Base-by-base conservation (phyloP, 2,113 vertebrate genomes). In the Progne subis region DNA sequence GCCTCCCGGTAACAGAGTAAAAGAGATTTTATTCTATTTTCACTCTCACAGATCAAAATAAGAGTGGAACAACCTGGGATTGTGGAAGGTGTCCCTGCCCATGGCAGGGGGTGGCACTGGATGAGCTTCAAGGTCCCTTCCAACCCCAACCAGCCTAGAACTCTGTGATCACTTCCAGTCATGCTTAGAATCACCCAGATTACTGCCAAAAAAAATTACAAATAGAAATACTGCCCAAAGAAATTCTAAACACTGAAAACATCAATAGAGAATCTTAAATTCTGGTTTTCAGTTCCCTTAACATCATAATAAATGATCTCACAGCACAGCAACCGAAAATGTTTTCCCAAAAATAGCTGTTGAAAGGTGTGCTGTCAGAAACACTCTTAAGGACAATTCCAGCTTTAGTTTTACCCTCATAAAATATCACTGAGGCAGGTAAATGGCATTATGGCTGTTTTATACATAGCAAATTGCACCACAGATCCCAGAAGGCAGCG, bases 381-480 rank as follows among this genome's bases (percentile, higher is more conserved):
- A 56, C 11, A 18, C 20, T 74, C 31, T 2, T 39, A 34, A 75
- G 56, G 65, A 71, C 14, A 34, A 56, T 75, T 28, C 52, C 34
- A 78, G 29, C 32, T 69, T 84, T 29, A 12, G 55, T 56, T 93
- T 87, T 47, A 46, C 17, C 44, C 74, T 64, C 61, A 49, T 37
- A 44, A 64, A 82, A 85, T 44, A 31, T 71, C 87, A 52, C 43
- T 9, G 55, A 39, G 72, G 77, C 70, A 93, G 84, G 84, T 93
- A 85, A 95, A 60, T 64, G 61, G 18, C 56, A 52, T 91, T 70
- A 50, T 39, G 93, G 81, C 43, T 50, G 3, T 91, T 91, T 88
- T 21, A 50, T 65, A 46, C 63, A 37, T 0, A 41, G 46, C 1
- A 80, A 94, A 90, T 72, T 17, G 16, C 69, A 75, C 63, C 77